Percentiles rank a stretch among this genome's conserved stretches.
Conservation (phyloP, 1,140 invertebrate genomes). For the Hydropsyche tenuis region DNA sequence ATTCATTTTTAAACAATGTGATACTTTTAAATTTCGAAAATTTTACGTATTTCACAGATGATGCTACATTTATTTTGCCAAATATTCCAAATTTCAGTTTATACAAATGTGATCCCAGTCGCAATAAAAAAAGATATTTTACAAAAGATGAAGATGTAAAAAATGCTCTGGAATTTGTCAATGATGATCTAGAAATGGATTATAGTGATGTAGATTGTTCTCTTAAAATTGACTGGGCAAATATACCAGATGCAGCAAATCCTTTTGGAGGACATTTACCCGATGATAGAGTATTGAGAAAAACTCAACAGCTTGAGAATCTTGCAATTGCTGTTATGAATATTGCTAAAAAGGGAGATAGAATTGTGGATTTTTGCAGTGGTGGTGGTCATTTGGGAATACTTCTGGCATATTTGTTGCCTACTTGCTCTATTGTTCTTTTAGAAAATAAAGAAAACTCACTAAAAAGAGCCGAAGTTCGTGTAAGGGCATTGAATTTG, state of each 20-base stretch:
- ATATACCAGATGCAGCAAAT: conserved; percentile 74
- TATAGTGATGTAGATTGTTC: conserved; percentile 48
- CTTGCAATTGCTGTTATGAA: conserved; percentile 79
- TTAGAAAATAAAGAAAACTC: conserved; percentile 95
- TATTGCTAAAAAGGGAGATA: conserved; percentile 66
- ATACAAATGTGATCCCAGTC: conserved; percentile 80
- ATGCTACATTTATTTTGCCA: conserved; percentile 50
- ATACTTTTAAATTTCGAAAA: not conserved
- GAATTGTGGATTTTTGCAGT: conserved; percentile 94
- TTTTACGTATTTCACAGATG: not conserved
- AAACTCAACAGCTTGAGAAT: conserved; percentile 90
- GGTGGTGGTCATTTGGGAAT: conserved; percentile 93
- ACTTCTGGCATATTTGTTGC: conserved; percentile 80
- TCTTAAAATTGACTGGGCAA: conserved; percentile 65
- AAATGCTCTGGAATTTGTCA: conserved; percentile 62
- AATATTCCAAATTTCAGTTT: conserved; percentile 68
- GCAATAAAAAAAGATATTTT: conserved; percentile 75
- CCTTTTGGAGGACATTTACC: conserved; percentile 82
- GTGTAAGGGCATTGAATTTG: conserved; percentile 73
- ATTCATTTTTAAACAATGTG: conserved; percentile 45
- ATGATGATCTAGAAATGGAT: conserved; percentile 56
- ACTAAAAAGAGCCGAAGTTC: conserved; percentile 73
- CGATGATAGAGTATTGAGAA: conserved; percentile 72
- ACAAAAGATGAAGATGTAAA: conserved; percentile 80
- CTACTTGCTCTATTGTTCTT: conserved; percentile 77